A percentile compares a stretch with the other conserved stretches of the same genome.
Evolutionary conservation across 2,888 invertebrate species (phyloP).

Genomic region (Ametastegia equiseti): DNA sequence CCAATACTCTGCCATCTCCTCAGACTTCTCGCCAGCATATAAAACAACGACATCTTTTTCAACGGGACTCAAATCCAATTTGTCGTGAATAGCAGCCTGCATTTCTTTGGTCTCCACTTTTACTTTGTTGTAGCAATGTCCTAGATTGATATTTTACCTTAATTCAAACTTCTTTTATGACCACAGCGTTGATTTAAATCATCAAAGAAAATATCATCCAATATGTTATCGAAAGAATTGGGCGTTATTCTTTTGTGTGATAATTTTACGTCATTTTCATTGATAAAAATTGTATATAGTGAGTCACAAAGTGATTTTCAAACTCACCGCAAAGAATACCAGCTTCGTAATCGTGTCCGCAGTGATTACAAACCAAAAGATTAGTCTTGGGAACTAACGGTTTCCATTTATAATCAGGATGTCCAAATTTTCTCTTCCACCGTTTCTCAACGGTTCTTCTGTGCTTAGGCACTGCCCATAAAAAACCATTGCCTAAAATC

Average conservation of each 20-base stretch:
- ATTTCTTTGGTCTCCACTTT: conserved; percentile 89
- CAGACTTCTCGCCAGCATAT: conserved; percentile 88
- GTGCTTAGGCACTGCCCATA: conserved; percentile 90
- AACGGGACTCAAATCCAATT: conserved; percentile 84
- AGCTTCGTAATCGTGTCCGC: conserved; percentile 90
- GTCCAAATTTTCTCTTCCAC: conserved; percentile 85
- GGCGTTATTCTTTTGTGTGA: not conserved
- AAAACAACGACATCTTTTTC: conserved; percentile 92
- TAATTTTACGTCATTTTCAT: conserved; percentile 8
- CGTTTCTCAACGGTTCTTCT: conserved; percentile 88
- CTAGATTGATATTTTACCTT: conserved; percentile 77
- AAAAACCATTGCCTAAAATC: conserved; percentile 84
- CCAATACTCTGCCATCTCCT: conserved; percentile 76
- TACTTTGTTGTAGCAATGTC: conserved; percentile 90
- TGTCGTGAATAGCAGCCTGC: conserved; percentile 85
- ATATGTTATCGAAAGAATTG: conserved; percentile 6
- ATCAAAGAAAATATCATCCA: not conserved
- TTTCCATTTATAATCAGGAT: conserved; percentile 83
- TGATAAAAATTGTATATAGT: not conserved
- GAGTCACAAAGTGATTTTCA: not conserved
- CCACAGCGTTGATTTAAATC: not conserved
- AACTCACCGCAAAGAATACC: conserved; percentile 89
- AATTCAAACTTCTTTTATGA: not conserved
- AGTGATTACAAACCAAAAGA: conserved; percentile 86
- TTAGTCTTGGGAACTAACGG: conserved; percentile 84